Evolutionary conservation across 2,888 invertebrate genomes (phyloP).

Genomic region (Stratiomys singularior): DNA sequence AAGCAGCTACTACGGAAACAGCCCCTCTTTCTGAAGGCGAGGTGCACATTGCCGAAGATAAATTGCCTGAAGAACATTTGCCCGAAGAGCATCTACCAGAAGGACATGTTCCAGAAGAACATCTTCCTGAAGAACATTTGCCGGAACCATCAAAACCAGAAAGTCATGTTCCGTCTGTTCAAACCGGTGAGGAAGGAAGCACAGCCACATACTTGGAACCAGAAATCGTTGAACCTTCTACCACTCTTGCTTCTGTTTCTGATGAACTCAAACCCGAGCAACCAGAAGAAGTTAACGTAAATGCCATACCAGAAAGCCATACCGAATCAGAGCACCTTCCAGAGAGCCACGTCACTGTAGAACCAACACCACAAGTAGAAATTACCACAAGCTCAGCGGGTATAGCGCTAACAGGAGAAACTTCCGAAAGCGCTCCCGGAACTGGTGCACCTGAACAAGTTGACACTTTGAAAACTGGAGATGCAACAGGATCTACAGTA

Average conservation of each 20-base stretch:
- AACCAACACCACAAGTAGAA: background rate
- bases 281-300: slow-evolving; percentile 45
- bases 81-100: background rate
- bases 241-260: slow-evolving; percentile 13
- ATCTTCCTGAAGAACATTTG: background rate
- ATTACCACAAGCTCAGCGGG: background rate
- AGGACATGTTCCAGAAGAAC: background rate
- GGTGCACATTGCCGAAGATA: background rate
- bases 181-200: background rate
- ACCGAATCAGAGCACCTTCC: slow-evolving; percentile 47
- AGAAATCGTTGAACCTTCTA: background rate
- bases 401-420: slow-evolving; percentile 46
- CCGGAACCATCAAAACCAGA: background rate
- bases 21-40: background rate
- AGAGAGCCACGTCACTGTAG: slow-evolving; percentile 11
- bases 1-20: background rate
- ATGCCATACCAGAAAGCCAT: slow-evolving; percentile 13
- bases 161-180: background rate
- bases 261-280: slow-evolving; percentile 38
- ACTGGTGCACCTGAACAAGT: background rate
- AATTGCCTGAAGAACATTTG: background rate
- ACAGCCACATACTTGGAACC: background rate
- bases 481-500: slow-evolving; percentile 48
- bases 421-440: background rate
- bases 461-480: slow-evolving; percentile 4